A percentile compares a stretch with the other conserved stretches of the same genome.
Conservation (phyloP, 2,797 vertebrate species). For the Dryobates pubescens region DNA sequence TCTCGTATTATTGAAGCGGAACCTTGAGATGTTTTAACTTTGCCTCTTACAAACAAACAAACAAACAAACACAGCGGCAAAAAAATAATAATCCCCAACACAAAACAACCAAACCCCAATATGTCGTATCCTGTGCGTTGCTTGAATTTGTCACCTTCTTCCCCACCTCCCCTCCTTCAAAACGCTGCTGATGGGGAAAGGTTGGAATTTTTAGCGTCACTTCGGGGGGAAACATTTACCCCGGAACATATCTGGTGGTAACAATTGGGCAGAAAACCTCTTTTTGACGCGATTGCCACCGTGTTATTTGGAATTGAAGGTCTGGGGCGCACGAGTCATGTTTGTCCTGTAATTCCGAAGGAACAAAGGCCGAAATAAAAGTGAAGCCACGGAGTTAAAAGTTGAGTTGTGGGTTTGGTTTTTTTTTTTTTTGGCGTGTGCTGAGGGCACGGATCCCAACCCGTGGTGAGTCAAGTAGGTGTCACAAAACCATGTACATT, state of each 20-base stretch:
- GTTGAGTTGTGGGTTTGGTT: not conserved
- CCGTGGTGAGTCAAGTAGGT: too few relatives aligned
- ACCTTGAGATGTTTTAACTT: not conserved
- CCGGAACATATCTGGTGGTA: not conserved
- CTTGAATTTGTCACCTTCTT: not conserved
- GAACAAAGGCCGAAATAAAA: not conserved
- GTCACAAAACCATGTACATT: not conserved
- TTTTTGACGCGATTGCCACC: not conserved
- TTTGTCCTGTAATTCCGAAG: not conserved
- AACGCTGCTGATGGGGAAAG: not conserved
- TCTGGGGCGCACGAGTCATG: not conserved
- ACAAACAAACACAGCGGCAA: too few relatives aligned
- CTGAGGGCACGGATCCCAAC: fast-evolving
- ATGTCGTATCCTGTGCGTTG: fast-evolving
- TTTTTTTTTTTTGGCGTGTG: not conserved
- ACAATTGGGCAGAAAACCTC: not conserved
- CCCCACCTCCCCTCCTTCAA: not conserved
- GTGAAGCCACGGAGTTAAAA: not conserved
- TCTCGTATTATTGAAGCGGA: not conserved
- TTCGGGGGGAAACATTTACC: not conserved
- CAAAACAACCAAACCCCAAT: too few relatives aligned
- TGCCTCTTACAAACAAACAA: too few relatives aligned
- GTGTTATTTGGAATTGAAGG: not conserved
- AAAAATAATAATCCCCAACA: not conserved
- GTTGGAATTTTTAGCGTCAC: not conserved